These are phyloP conservation scores for Brachionus manjavacas DNA, from an alignment of 1,140 invertebrate genomes.

Conservation along the genomic window DNA sequence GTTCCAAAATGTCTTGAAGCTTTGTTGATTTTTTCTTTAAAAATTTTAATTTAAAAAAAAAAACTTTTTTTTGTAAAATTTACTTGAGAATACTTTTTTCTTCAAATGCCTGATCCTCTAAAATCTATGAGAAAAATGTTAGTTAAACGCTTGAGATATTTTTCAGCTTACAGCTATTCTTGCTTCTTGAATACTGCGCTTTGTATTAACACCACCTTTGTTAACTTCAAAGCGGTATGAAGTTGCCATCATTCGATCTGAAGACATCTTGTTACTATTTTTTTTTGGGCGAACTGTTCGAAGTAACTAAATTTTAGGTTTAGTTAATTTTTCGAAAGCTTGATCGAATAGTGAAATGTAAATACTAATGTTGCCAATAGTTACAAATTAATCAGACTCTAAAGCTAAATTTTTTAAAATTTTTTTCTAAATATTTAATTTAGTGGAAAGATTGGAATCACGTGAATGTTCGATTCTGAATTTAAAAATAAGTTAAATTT, in stretches of 20 bases:
- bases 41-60: no score
- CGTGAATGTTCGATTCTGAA: neutral
- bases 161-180: conserved; percentile 19
- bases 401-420: neutral
- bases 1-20: conserved; percentile 3
- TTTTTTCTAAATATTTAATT: neutral
- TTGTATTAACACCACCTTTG: neutral
- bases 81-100: neutral
- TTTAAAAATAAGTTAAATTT: neutral
- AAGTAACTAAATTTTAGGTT: neutral
- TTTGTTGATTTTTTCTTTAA: neutral
- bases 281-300: neutral
- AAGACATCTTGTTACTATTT: neutral
- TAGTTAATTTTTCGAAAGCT: neutral
- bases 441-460: neutral
- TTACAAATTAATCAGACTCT: conserved; percentile 36
- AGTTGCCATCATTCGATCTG: conserved; percentile 22
- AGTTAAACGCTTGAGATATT: neutral
- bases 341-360: conserved; percentile 25
- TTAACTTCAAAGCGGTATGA: conserved; percentile 26
- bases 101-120: conserved; percentile 3
- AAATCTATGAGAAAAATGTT: neutral
- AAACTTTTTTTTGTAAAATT: neutral
- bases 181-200: neutral
- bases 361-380: conserved; percentile 32